Evolutionary conservation across 2,888 invertebrate genomes (phyloP), one percentile per base, ranked within the genome.

Genomic region (Mesorhabditis belari): DNA sequence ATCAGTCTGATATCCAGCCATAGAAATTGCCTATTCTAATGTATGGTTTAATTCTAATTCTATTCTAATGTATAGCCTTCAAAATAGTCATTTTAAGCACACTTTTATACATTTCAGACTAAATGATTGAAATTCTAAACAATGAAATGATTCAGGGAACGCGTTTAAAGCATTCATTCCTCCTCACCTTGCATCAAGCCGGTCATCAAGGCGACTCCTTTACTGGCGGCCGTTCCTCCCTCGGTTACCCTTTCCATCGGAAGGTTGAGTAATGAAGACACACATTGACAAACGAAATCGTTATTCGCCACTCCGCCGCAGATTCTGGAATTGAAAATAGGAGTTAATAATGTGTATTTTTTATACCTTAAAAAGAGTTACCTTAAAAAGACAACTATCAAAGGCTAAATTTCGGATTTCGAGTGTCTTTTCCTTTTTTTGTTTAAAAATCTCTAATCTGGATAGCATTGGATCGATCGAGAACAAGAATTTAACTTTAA

Each of bases 301-400:
- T 93, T 95, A 67, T 87, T 88, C 0, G 92, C 89, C n/a, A 95
- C 92, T n/a, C 95, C 95, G 3, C 95, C 95, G 82, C 94, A 92
- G 64, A 92, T 87, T 77, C 94, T 93, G 82, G 52, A 67, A 35
- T 35, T n/a, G 44, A 35, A 63, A 25, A 17, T 21, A 21, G 19
- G 9, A n/a, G n/a, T n/a, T 25, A 9, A 55, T 35, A 25, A 17
- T 53, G 24, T 24, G 19, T 26, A 53, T n/a, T 23, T 19, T 17
- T 49, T 49, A 21, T 23, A 5, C 49, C 21, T 49, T 5, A 49
- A 5, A 21, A 49, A 19, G 49, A 5, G 49, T 5, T 4, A 4
- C 21, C 19, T 23, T 21, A 4, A 4, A 49, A 49, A 5, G 49
- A 21, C 49, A 49, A 21, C 5, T 49, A 21, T 49, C 49, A 19